Evolutionary conservation across 2,888 invertebrate species (phyloP).

Genomic region (Vesta saturnalis): DNA sequence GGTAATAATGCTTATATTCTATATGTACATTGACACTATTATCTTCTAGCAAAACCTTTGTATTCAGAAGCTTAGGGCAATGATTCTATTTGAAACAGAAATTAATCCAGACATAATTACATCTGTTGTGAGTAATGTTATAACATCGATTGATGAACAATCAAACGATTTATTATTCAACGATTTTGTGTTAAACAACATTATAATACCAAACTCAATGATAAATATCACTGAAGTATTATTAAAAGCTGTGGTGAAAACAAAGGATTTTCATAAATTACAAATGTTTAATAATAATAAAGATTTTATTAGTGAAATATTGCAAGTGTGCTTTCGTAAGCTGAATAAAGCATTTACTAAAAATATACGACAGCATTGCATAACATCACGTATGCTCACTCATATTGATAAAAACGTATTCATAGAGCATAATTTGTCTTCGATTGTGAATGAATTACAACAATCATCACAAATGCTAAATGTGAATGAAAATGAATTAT

Average conservation of each 20-base stretch:
- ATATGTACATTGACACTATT: neutral
- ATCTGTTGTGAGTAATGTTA: constrained; percentile 48
- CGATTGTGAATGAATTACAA: neutral
- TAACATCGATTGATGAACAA: constrained; percentile 47
- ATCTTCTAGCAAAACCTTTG: constrained; percentile 56
- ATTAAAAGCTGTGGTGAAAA: constrained; percentile 31
- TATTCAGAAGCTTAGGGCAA: constrained; percentile 55
- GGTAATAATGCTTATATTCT: constrained; percentile 41
- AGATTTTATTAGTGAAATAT: constrained; percentile 45
- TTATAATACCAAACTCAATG: constrained; percentile 46
- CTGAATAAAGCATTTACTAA: constrained; percentile 54
- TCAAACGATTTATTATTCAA: constrained; percentile 53
- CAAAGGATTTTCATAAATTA: constrained; percentile 1
- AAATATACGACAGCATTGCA: constrained; percentile 46
- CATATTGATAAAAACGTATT: neutral
- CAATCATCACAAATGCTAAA: neutral
- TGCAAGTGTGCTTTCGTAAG: constrained; percentile 49
- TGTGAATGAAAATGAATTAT: constrained; percentile 41
- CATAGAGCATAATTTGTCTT: too few relatives aligned
- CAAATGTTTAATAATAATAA: constrained; percentile 30
- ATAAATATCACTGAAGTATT: constrained; percentile 38
- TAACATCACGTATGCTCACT: neutral
- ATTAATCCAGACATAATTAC: constrained; percentile 49
- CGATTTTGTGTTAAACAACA: constrained; percentile 48
- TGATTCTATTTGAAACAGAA: constrained; percentile 52